A percentile compares a stretch with the other conserved stretches of the same genome.
These are phyloP conservation scores for Phytoseiulus persimilis DNA, from an alignment of 2,888 invertebrate species.

Conservation along the genomic window DNA sequence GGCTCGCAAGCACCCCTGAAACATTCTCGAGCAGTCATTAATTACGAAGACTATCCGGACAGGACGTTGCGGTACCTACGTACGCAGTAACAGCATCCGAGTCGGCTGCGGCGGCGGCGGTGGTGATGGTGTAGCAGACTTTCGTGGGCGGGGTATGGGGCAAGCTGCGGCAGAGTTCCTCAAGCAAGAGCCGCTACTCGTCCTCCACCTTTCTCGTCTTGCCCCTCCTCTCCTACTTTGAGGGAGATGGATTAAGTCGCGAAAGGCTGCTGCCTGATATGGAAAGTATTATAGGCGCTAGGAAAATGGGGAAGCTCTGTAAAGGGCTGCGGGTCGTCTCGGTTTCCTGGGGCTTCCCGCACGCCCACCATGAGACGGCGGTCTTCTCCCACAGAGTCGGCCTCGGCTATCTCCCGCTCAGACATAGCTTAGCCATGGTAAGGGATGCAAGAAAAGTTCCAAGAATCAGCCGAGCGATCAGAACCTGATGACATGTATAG, in stretches of 20 bases:
- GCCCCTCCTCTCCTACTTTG: neutral
- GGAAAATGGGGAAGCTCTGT: neutral
- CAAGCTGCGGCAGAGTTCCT: neutral
- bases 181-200: neutral
- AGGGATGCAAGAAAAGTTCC: neutral
- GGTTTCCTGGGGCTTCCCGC: neutral
- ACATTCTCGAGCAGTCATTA: neutral
- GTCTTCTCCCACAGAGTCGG: neutral
- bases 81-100: neutral
- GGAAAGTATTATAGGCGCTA: neutral
- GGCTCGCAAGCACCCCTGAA: neutral
- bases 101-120: neutral
- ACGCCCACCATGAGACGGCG: neutral
- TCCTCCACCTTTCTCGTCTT: neutral
- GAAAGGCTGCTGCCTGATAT: neutral
- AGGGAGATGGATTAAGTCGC: neutral
- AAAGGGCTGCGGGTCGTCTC: neutral
- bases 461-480: neutral
- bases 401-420: neutral
- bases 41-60: slow-evolving; percentile 5
- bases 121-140: neutral
- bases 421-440: neutral
- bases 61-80: neutral
- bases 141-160: neutral
- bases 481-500: neutral